A percentile compares a stretch with the other conserved stretches of the same genome.
Evolutionary conservation across 2,113 vertebrate species (phyloP).

Genomic region (Melozone crissalis): DNA sequence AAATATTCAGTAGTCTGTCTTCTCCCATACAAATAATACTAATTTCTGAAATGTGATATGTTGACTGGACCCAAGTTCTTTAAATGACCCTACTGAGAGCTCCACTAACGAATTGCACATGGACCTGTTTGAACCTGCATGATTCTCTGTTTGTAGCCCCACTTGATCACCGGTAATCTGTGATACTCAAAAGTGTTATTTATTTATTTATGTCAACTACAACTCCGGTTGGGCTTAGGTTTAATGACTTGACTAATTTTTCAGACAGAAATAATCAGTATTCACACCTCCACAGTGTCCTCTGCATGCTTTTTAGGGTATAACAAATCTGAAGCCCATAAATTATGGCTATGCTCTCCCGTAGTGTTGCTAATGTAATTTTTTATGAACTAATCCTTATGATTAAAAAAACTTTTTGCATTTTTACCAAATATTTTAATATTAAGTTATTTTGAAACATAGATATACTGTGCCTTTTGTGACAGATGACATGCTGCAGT

Average conservation of each 20-base stretch:
- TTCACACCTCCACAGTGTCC: neutral
- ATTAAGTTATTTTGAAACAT: neutral
- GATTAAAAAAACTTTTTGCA: neutral
- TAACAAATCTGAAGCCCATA: neutral
- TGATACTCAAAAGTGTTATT: neutral
- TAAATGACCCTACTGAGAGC: neutral
- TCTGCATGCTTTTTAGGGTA: neutral
- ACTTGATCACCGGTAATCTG: neutral
- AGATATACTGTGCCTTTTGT: neutral
- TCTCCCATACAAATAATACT: neutral
- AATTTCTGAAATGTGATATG: fast-evolving
- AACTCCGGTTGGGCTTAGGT: neutral
- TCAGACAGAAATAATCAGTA: neutral
- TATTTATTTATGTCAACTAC: neutral
- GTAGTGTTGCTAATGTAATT: neutral
- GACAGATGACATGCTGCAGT: neutral
- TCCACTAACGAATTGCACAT: neutral
- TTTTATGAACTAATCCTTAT: neutral
- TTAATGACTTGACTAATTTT: neutral
- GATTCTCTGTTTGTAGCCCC: neutral
- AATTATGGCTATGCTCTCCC: neutral
- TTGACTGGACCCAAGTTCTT: neutral
- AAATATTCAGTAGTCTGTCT: neutral
- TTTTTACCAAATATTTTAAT: neutral
- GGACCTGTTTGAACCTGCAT: neutral